A percentile compares a stretch with the other conserved stretches of the same genome.
phyloP scores from a whole-genome alignment of 2,797 vertebrate genomes.

The Bovichtus variegatus region DNA sequence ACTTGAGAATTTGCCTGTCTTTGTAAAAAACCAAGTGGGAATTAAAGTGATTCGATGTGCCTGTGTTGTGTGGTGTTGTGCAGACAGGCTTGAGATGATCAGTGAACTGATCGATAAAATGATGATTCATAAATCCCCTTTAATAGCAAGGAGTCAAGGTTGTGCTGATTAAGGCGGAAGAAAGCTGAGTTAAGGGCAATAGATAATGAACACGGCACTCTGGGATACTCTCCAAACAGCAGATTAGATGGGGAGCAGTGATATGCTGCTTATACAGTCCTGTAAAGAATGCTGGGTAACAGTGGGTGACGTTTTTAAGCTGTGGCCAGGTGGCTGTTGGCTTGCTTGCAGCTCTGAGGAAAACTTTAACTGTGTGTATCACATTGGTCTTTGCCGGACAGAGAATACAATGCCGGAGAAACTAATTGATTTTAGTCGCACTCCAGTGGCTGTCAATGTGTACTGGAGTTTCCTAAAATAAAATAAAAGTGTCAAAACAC shows the following conservation, averaged over 20 bases:
- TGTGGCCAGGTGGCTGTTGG: constrained; percentile 9
- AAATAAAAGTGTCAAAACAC: too few species aligned
- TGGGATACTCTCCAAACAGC: constrained; percentile 48
- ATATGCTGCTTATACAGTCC: constrained; percentile 18
- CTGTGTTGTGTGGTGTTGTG: not conserved
- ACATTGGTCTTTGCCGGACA: constrained; percentile 25
- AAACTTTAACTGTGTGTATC: not conserved
- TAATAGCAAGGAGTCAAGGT: constrained; percentile 35
- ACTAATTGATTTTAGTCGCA: not conserved
- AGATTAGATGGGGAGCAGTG: constrained; percentile 43
- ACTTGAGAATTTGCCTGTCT: constrained; percentile 15
- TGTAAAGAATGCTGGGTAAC: constrained; percentile 21
- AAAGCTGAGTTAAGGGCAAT: constrained; percentile 37
- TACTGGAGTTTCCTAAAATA: too few species aligned
- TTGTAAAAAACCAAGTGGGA: constrained; percentile 8
- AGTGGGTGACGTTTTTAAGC: constrained; percentile 9
- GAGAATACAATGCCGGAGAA: not conserved
- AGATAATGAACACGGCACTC: constrained; percentile 39
- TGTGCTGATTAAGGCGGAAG: constrained; percentile 61
- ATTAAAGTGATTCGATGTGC: not conserved
- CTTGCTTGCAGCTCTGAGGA: not conserved
- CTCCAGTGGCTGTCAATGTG: not conserved
- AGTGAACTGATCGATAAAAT: constrained; percentile 57
- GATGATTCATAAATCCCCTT: constrained; percentile 63
- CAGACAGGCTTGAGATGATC: constrained; percentile 18